Evolutionary conservation across 2,797 vertebrate genomes (phyloP).

Genomic region (Odontamblyopus lacepedii): DNA sequence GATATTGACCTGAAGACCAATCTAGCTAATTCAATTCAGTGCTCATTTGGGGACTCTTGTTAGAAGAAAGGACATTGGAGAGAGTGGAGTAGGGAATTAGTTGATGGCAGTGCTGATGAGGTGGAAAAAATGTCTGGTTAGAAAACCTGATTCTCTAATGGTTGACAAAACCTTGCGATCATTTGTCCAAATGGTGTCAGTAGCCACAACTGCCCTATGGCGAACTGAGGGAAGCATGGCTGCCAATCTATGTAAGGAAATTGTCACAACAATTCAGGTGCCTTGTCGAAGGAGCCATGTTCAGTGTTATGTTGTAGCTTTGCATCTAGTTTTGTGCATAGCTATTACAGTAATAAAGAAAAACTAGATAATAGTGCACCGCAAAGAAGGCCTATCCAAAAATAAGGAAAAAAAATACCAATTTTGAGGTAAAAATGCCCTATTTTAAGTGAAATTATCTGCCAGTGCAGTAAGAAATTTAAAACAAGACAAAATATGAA

Average conservation of each 20-base stretch:
- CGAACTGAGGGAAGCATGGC: not conserved
- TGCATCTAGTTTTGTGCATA: not conserved
- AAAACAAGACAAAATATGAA: no score
- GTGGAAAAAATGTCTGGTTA: not conserved
- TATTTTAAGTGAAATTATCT: no score
- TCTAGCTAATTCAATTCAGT: constrained; percentile 6
- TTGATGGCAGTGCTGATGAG: not conserved
- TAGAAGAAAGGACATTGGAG: not conserved
- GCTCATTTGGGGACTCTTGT: not conserved
- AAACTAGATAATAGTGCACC: not conserved
- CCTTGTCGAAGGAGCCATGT: not conserved
- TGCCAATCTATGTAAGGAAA: no score
- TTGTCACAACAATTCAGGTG: not conserved
- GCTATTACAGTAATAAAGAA: not conserved
- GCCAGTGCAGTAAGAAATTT: no score
- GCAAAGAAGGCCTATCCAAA: no score
- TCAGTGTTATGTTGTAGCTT: not conserved
- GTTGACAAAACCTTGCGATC: not conserved
- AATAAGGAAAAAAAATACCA: no score
- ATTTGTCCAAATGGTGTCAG: not conserved
- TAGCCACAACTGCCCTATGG: not conserved
- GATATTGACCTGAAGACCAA: constrained; percentile 1
- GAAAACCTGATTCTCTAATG: not conserved
- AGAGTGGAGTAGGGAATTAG: not conserved
- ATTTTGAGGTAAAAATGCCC: no score